Evolutionary conservation across 2,888 invertebrate species (phyloP), one percentile per base, ranked within the genome.

Genomic region (Tetragonisca angustula): DNA sequence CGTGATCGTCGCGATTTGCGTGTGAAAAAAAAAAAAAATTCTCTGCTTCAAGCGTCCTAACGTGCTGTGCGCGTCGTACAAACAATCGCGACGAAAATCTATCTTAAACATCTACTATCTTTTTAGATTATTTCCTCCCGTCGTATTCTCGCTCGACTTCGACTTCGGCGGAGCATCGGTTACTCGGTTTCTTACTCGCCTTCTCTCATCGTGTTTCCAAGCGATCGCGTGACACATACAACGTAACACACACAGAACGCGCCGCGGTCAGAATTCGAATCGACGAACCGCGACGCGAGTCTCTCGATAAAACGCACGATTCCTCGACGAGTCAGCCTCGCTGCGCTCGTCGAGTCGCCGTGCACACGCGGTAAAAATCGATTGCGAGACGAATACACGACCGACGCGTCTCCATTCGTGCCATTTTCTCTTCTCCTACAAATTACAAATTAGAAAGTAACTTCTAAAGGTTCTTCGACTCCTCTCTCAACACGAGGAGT

Each of bases 41-140:
- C 68, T 68, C 52, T 43, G 27, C 56, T 50, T 71, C 59, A 80
- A 83, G 83, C 84, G 76, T 79, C 9, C 76, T 84, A 79, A 69
- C 68, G 71, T 84, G 83, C 83, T 83, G 84, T 84, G 84, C 83
- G 84, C 83, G 52, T 84, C 83, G 69, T 83, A 68, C 71, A 62
- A 82, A 75, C 43, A 75, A 84, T 79, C 84, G 76, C 84, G 79
- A 79, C 79, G 75, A 78, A 65, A 49, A 79, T 72, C 64, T 61
- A 71, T 49, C 71, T 76, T 76, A 76, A 76, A 76, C 62, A 70
- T 62, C 62, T 61, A 81, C 56, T 62, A 49, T 62, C 54, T 65
- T 21, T 50, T 64, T n/a, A n/a, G n/a, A 52, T 36, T 61, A 21
- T 59, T 72, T 74, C 24, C 54, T 61, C 43, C 43, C 9, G 43